phyloP scores from a whole-genome alignment of 2,797 vertebrate genomes.

The Enteromius fasciolatus region DNA sequence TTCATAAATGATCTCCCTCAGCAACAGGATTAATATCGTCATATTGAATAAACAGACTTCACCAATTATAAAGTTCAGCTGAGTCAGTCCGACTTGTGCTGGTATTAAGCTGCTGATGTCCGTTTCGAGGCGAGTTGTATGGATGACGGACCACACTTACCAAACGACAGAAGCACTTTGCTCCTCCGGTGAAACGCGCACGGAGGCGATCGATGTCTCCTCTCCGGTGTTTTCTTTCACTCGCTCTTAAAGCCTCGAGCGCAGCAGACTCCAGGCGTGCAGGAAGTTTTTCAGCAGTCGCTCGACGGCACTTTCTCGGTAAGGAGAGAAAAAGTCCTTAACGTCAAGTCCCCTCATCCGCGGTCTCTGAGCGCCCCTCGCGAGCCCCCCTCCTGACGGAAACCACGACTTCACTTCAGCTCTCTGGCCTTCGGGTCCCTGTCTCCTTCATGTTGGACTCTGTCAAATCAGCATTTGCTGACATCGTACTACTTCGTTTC shows the following conservation, averaged over 20 bases:
- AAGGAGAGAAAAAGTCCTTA: slow-evolving; percentile 10
- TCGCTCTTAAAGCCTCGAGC: neutral
- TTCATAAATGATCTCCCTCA: neutral
- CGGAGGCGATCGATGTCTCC: slow-evolving; percentile 26
- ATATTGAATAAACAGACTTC: slow-evolving; percentile 29
- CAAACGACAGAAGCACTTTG: slow-evolving; percentile 52
- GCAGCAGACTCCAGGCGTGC: slow-evolving; percentile 1
- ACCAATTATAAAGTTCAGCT: slow-evolving; percentile 16
- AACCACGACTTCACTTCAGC: slow-evolving; percentile 10
- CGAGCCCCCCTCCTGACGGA: slow-evolving; percentile 24
- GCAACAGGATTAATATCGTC: slow-evolving; percentile 18
- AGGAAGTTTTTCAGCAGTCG: slow-evolving; percentile 43
- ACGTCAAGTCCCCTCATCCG: slow-evolving; percentile 20
- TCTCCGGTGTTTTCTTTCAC: neutral
- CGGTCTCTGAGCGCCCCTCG: slow-evolving; percentile 48
- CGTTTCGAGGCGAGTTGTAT: slow-evolving; percentile 13
- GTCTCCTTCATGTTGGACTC: neutral
- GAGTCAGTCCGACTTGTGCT: slow-evolving; percentile 13
- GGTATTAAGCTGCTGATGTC: slow-evolving; percentile 11
- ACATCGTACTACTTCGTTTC: neutral
- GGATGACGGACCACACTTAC: slow-evolving; percentile 56
- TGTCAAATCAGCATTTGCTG: neutral
- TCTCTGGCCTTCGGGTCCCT: slow-evolving; percentile 17
- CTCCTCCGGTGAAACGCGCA: slow-evolving; percentile 36
- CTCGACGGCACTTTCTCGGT: slow-evolving; percentile 27